These are phyloP conservation scores for Oncorhynchus nerka DNA, from an alignment of 2,113 vertebrate species.

Conservation along the genomic window DNA sequence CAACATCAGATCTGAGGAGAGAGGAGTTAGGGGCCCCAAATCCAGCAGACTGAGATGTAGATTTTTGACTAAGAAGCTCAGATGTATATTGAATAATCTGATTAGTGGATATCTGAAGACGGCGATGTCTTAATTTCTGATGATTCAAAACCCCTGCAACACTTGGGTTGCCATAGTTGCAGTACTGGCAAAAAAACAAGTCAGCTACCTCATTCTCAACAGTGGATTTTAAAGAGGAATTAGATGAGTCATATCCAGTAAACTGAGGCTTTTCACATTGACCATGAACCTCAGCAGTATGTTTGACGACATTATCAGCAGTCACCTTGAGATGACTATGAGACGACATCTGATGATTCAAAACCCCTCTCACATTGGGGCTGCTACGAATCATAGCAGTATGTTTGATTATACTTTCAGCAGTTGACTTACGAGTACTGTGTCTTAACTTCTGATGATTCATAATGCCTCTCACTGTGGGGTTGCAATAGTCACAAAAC, in stretches of 20 bases:
- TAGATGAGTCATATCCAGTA: neutral
- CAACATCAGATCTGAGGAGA: neutral
- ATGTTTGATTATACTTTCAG: conserved; percentile 75
- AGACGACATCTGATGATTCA: conserved; percentile 85
- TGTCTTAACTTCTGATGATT: conserved; percentile 88
- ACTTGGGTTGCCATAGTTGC: neutral
- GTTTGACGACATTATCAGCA: conserved; percentile 72
- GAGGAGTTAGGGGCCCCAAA: neutral
- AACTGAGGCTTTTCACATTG: neutral
- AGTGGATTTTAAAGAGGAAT: neutral
- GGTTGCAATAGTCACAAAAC: conserved; percentile 82
- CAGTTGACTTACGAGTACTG: conserved; percentile 68
- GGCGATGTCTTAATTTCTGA: neutral
- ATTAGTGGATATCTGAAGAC: neutral
- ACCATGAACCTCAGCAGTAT: conserved; percentile 58
- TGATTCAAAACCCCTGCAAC: neutral
- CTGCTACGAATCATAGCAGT: conserved; percentile 69
- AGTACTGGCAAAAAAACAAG: conserved; percentile 38
- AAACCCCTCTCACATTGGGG: conserved; percentile 79
- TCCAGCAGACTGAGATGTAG: neutral
- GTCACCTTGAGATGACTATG: conserved; percentile 76
- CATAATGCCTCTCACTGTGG: conserved; percentile 81
- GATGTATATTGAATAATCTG: neutral
- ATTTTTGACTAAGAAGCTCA: neutral
- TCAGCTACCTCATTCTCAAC: conserved; percentile 15